These are phyloP conservation scores for Peromyscus californicus DNA, from an alignment of 2,113 vertebrate species.

Conservation along the genomic window DNA sequence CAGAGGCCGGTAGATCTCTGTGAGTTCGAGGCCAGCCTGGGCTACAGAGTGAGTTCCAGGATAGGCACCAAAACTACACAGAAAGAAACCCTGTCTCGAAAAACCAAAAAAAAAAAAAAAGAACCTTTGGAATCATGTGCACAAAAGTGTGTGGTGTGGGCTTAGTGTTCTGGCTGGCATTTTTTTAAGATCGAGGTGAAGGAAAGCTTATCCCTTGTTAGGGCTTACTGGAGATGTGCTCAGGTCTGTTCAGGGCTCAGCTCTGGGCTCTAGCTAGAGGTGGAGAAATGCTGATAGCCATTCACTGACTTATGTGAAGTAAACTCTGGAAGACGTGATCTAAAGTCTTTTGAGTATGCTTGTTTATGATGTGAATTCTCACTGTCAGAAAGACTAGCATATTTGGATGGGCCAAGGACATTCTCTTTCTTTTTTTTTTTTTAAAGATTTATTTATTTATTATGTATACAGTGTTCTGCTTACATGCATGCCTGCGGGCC, in stretches of 20 bases:
- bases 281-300: not conserved
- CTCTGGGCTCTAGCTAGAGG: slow-evolving; percentile 7
- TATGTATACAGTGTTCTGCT: too few species aligned
- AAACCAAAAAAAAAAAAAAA: too few species aligned
- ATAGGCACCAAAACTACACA: too few species aligned
- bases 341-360: slow-evolving; percentile 49
- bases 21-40: too few species aligned
- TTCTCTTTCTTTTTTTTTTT: slow-evolving; percentile 25
- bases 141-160: not conserved
- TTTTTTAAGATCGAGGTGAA: not conserved
- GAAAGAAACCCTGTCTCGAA: too few species aligned
- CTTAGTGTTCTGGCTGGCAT: not conserved
- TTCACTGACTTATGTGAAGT: slow-evolving; percentile 37
- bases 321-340: slow-evolving; percentile 48
- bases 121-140: not conserved
- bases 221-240: not conserved
- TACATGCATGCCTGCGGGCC: too few species aligned
- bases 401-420: not conserved
- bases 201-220: not conserved
- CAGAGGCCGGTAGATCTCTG: too few species aligned
- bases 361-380: slow-evolving; percentile 58
- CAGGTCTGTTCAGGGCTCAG: not conserved
- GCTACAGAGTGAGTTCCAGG: too few species aligned
- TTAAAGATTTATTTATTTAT: too few species aligned
- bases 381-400: not conserved